Percentiles rank a stretch among this genome's conserved stretches.
Conservation (phyloP, 1,140 invertebrate genomes). For the Caenorhabditis briggsae region DNA sequence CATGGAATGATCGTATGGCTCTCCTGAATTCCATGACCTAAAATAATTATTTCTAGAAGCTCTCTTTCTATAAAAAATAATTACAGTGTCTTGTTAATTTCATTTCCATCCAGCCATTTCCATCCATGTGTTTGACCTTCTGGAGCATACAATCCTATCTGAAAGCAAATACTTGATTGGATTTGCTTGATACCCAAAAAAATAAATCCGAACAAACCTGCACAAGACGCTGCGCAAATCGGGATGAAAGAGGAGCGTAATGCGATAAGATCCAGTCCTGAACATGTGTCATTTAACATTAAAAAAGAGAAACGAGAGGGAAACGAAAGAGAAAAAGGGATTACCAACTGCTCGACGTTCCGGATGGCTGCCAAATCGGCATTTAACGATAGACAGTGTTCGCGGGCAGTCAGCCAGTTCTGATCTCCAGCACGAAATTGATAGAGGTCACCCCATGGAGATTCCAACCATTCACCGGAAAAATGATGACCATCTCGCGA, state of each 20-base stretch:
- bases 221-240: conserved; percentile 34
- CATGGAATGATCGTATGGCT: conserved; percentile 50
- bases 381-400: conserved; percentile 46
- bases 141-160: conserved; percentile 52
- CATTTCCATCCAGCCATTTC: conserved; percentile 42
- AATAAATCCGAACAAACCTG: conserved; percentile 13
- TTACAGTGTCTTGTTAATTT: conserved; percentile 43
- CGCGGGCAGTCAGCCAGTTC: conserved; percentile 39
- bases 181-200: conserved; percentile 3
- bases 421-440: conserved; percentile 49
- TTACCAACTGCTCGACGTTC: conserved; percentile 53
- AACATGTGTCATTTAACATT: conserved; percentile 42
- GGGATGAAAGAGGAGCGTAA: conserved; percentile 43
- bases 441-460: conserved; percentile 53
- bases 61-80: background rate
- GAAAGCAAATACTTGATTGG: conserved; percentile 1
- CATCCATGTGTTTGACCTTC: conserved; percentile 46
- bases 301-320: background rate
- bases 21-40: conserved; percentile 48
- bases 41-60: background rate
- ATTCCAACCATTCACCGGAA: conserved; percentile 32
- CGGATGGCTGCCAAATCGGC: conserved; percentile 54
- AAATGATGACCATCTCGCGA: conserved; percentile 22
- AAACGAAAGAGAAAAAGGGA: background rate
- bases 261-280: conserved; percentile 55